A percentile compares a stretch with the other conserved stretches of the same genome.
These are phyloP conservation scores for Plagodis dolabraria DNA, from an alignment of 2,888 invertebrate species.

Conservation along the genomic window DNA sequence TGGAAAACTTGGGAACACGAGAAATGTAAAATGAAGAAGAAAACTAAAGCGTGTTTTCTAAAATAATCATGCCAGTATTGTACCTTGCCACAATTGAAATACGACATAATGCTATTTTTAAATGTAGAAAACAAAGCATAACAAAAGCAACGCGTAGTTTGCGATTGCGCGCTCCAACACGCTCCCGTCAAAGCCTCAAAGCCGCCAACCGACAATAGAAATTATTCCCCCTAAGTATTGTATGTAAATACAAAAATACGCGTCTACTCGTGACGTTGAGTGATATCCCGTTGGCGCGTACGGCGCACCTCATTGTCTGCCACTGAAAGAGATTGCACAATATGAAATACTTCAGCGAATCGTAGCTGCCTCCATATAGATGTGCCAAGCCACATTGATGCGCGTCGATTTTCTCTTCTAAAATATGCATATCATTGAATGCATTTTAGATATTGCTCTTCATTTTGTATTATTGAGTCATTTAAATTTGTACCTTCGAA, in stretches of 20 bases:
- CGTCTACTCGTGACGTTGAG: slow-evolving; percentile 77
- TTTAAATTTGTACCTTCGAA: no score
- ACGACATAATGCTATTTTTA: no score
- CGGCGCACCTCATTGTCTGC: slow-evolving; percentile 68
- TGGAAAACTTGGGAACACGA: no score
- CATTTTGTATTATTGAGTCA: no score
- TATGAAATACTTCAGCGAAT: slow-evolving; percentile 34
- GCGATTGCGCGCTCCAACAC: slow-evolving; percentile 23
- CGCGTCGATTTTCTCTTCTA: slow-evolving; percentile 50
- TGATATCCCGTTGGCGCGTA: slow-evolving; percentile 66
- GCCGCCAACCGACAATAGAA: slow-evolving; percentile 25
- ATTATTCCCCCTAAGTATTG: slow-evolving; percentile 29
- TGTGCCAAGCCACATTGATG: slow-evolving; percentile 25
- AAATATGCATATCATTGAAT: slow-evolving; percentile 64
- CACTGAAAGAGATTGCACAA: slow-evolving; percentile 65
- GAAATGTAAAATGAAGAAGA: no score
- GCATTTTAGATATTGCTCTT: slow-evolving; percentile 10
- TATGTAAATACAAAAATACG: slow-evolving; percentile 62
- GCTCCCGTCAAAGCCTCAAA: slow-evolving; percentile 40
- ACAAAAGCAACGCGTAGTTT: slow-evolving; percentile 18
- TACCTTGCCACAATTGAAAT: no score
- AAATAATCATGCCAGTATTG: no score
- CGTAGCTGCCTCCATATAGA: slow-evolving; percentile 12
- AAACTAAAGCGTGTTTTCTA: no score
- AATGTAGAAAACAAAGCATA: neutral